Percentiles rank a stretch among this genome's conserved stretches.
Conservation (phyloP, 2,113 vertebrate genomes). For the Hippocampus comes region DNA sequence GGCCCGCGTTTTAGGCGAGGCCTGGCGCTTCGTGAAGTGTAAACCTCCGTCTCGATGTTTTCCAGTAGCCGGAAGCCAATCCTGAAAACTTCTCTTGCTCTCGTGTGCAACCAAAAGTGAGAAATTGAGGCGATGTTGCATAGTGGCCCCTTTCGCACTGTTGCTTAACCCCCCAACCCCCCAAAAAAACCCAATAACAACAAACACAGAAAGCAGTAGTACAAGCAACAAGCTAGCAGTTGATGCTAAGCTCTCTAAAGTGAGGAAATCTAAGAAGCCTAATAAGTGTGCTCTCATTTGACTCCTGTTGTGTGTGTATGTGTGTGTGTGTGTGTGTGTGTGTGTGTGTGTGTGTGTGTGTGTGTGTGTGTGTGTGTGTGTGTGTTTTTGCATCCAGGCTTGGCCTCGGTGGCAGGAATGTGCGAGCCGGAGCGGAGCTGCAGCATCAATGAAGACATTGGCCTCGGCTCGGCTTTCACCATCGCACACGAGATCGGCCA, state of each 20-base stretch:
- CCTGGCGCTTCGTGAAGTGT: slow-evolving; percentile 87
- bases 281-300: background rate
- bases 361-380: slow-evolving; percentile 44
- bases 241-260: background rate
- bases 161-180: background rate
- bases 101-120: background rate
- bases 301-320: slow-evolving; percentile 50
- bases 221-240: background rate
- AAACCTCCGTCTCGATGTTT: slow-evolving; percentile 94
- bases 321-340: slow-evolving; percentile 5
- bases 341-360: slow-evolving; percentile 18
- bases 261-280: background rate
- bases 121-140: background rate
- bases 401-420: slow-evolving; percentile 99
- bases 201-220: too few species aligned
- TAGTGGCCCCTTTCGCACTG: background rate
- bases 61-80: slow-evolving; percentile 84
- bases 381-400: slow-evolving; percentile 74
- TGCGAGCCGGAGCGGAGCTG: slow-evolving; percentile 98
- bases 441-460: slow-evolving; percentile 99
- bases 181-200: too few species aligned
- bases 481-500: slow-evolving; percentile 99
- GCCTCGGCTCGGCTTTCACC: slow-evolving; percentile 97
- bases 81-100: slow-evolving; percentile 51
- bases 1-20: slow-evolving; percentile 85